These are phyloP conservation scores for Neomicropteryx cornuta DNA, from an alignment of 1,140 invertebrate species.

Conservation along the genomic window DNA sequence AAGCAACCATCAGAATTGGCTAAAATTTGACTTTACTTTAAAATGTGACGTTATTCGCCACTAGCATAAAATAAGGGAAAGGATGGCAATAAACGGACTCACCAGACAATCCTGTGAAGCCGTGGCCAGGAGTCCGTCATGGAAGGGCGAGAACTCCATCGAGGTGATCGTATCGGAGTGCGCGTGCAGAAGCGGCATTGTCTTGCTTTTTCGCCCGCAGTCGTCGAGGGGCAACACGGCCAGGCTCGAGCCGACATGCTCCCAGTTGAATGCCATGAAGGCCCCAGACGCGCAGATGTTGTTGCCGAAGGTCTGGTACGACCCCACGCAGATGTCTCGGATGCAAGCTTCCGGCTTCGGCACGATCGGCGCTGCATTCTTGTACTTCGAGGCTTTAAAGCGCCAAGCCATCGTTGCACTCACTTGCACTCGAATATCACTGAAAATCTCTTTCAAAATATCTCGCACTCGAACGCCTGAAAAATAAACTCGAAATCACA, in stretches of 20 bases:
- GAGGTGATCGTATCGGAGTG: conserved; percentile 88
- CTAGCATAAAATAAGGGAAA: too few relatives aligned
- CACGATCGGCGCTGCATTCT: conserved; percentile 89
- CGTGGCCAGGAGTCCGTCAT: conserved; percentile 82
- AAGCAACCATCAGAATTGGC: too few relatives aligned
- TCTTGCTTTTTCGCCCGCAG: conserved; percentile 75
- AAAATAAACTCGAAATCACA: too few relatives aligned
- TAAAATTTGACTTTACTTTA: too few relatives aligned
- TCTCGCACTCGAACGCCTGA: too few relatives aligned
- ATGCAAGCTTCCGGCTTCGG: conserved; percentile 87
- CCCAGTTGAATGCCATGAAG: conserved; percentile 90
- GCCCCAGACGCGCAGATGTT: conserved; percentile 85
- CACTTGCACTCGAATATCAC: neutral
- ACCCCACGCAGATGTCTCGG: conserved; percentile 78
- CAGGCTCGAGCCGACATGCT: conserved; percentile 74
- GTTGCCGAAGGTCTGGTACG: conserved; percentile 87
- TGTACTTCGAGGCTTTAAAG: conserved; percentile 94
- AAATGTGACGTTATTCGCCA: too few relatives aligned
- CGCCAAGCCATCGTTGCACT: conserved; percentile 72
- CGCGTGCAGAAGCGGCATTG: conserved; percentile 71
- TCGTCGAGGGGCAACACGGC: conserved; percentile 77
- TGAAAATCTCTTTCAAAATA: neutral
- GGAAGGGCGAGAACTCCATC: conserved; percentile 90
- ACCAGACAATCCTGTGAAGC: conserved; percentile 84
- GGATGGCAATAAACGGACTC: conserved; percentile 24